Percentiles rank a stretch among this genome's conserved stretches.
phyloP scores from a whole-genome alignment of 2,113 vertebrate genomes.

The Hassar affinis region DNA sequence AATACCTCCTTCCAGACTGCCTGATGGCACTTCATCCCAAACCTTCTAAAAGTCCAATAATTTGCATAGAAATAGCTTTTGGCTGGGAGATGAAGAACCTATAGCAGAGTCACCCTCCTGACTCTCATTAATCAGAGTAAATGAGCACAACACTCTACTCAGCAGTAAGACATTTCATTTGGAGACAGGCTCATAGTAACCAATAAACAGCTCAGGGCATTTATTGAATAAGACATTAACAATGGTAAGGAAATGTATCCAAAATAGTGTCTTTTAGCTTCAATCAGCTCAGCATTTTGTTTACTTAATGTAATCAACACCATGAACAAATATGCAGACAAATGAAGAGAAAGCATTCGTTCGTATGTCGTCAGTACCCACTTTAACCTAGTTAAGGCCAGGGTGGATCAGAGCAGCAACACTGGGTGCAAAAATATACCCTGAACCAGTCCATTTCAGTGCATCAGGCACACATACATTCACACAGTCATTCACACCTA shows the following conservation, averaged over 20 bases:
- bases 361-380: background rate
- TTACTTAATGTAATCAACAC: background rate
- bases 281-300: background rate
- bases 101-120: constrained; percentile 27
- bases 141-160: constrained; percentile 27
- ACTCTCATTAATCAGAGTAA: constrained; percentile 40
- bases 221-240: constrained; percentile 27
- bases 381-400: background rate
- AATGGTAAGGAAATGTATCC: background rate
- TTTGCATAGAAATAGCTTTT: constrained; percentile 46
- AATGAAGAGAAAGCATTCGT: background rate
- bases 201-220: constrained; percentile 8
- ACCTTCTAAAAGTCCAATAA: constrained; percentile 17
- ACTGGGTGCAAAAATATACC: background rate
- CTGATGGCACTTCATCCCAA: constrained; percentile 13
- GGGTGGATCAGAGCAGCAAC: background rate
- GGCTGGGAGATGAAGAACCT: constrained; percentile 21
- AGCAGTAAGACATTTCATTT: constrained; percentile 17
- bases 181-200: constrained; percentile 26
- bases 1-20: background rate
- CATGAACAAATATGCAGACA: background rate
- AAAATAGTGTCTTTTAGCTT: constrained; percentile 2
- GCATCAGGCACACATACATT: background rate
- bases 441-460: background rate
- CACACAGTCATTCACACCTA: background rate